Evolutionary conservation across 2,888 invertebrate species (phyloP), one percentile per base, ranked within the genome.

Genomic region (Melinaea menophilus): DNA sequence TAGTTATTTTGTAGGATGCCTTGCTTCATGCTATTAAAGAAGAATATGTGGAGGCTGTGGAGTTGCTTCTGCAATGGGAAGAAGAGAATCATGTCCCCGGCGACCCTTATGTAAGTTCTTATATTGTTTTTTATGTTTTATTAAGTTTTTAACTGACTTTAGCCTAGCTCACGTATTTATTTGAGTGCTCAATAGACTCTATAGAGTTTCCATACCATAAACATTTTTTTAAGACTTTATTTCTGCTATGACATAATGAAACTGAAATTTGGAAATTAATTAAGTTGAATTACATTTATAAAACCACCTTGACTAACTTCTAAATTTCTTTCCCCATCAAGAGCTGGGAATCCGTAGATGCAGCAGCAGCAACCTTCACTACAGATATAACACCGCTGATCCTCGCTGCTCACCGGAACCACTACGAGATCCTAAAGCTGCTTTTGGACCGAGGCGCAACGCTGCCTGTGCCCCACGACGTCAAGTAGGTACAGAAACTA

Each of bases 21-120:
- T 91, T 99, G 55, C 92, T 99, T 45, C 98, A 99, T 82, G 99
- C 99, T 60, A 99, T 99, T 79, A 97, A 97, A 80, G 99, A 99
- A 86, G 98, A 99, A 81, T 99, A 98, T 81, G 98, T 99, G 62
- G 99, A 99, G 85, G 99, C 98, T 0, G 99, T 99, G 4, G 99
- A 99, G 86, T 90, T 98, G 56, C 92, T 99, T 12, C 91, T 99
- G 68, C 95, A 95, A 75, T 97, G 97, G 94, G 97, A 98, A 82
- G 97, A 98, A 80, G 92, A 93, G 4, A 92, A 94, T 75, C 97
- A 97, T 75, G 91, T 93, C 55, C 87, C 92, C 7, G 96, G 96
- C 37, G 92, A 94, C 69, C 94, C 95, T 69, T 97, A 97, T 79
- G 97, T 97, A 84, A 93, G 94, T 76, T 48, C 12, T 13, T 3